phyloP scores from a whole-genome alignment of 2,797 vertebrate species.

The Oreochromis mossambicus region DNA sequence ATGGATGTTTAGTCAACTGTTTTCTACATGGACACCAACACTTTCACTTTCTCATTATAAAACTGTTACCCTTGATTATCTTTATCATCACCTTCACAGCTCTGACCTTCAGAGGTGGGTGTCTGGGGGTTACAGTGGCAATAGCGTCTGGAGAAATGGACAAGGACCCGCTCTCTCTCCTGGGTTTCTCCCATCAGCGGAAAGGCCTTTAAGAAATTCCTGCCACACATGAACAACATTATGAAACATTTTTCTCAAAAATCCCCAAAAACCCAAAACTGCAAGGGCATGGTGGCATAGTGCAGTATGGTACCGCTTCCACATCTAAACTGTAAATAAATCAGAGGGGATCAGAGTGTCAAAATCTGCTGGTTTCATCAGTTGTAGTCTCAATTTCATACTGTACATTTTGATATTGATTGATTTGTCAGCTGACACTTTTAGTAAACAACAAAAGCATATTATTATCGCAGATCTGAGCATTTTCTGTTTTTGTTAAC shows the following conservation, averaged over 20 bases:
- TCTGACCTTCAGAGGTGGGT: slow-evolving; percentile 85
- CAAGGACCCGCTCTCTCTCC: slow-evolving; percentile 90
- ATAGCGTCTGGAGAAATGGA: slow-evolving; percentile 92
- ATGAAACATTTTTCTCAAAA: background rate
- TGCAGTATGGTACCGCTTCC: background rate
- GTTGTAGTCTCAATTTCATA: background rate
- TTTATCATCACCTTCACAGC: background rate
- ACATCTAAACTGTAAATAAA: background rate
- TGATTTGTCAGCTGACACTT: background rate
- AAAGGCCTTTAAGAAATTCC: slow-evolving; percentile 92
- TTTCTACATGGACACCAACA: background rate
- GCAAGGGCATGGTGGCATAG: background rate
- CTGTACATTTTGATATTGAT: background rate
- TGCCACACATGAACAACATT: slow-evolving; percentile 46
- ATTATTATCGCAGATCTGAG: background rate
- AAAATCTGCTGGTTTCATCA: background rate
- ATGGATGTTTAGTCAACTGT: background rate
- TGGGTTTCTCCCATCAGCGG: slow-evolving; percentile 97
- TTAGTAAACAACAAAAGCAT: background rate
- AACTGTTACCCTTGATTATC: background rate
- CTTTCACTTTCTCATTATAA: background rate
- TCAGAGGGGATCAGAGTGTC: background rate
- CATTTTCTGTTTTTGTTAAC: background rate
- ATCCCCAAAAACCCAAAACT: background rate
- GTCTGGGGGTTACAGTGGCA: slow-evolving; percentile 89